Percentiles rank a stretch among this genome's conserved stretches.
Evolutionary conservation across 1,140 invertebrate species (phyloP).

Genomic region (Drosophila kanapiae): DNA sequence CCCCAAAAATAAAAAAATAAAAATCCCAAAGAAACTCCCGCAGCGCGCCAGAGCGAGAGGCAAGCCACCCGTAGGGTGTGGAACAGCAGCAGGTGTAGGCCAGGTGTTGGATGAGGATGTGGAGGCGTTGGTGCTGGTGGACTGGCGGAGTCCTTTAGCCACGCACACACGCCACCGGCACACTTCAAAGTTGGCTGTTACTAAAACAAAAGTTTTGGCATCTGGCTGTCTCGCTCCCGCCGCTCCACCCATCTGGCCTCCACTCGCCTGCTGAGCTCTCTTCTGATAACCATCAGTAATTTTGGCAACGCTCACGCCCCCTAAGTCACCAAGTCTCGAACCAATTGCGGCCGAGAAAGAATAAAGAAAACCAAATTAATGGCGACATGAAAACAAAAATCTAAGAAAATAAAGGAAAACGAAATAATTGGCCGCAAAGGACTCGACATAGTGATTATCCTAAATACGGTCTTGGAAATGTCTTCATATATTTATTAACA

Average conservation of each 20-base stretch:
- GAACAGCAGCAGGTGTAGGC: conserved; percentile 14
- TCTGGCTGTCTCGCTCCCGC: conserved; percentile 49
- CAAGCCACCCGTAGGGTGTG: neutral
- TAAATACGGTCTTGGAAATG: neutral
- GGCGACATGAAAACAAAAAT: conserved; percentile 19
- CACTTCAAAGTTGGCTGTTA: conserved; percentile 79
- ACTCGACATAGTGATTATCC: conserved; percentile 19
- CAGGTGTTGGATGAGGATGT: conserved; percentile 31
- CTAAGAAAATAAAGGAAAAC: neutral
- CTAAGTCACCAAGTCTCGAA: conserved; percentile 28
- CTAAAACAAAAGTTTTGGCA: conserved; percentile 79
- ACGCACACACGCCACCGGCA: conserved; percentile 61
- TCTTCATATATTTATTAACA: no score
- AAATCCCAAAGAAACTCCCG: conserved; percentile 32
- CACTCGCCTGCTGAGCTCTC: conserved; percentile 28
- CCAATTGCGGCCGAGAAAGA: conserved; percentile 57
- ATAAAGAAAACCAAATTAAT: conserved; percentile 58
- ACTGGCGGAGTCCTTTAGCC: conserved; percentile 43
- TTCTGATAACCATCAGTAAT: conserved; percentile 81
- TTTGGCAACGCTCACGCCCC: conserved; percentile 60
- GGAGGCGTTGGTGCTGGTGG: conserved; percentile 19
- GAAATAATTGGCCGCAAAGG: conserved; percentile 11
- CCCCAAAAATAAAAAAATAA: conserved; percentile 20
- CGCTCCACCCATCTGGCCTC: conserved; percentile 2
- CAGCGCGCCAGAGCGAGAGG: conserved; percentile 12